Evolutionary conservation across 2,113 vertebrate genomes (phyloP).

Genomic region (Pelecanoides urinatrix): DNA sequence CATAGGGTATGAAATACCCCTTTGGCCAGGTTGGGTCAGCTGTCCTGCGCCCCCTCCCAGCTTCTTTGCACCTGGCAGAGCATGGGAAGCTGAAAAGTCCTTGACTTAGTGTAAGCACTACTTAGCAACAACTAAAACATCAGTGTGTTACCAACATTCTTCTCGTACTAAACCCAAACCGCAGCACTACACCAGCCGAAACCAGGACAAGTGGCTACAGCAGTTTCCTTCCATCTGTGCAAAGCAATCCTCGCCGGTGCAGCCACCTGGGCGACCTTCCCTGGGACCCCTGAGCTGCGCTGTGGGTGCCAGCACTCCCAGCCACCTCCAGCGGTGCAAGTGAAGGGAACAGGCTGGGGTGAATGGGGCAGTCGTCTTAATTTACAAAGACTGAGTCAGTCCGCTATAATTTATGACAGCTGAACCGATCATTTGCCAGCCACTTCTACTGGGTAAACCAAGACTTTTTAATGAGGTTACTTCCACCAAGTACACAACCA

Average conservation of each 20-base stretch:
- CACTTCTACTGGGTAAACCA: not conserved
- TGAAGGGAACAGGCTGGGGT: not conserved
- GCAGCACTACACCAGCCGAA: too few relatives aligned
- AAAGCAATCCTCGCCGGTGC: accelerated
- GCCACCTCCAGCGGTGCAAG: not conserved
- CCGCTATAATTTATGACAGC: accelerated
- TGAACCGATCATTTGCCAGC: not conserved
- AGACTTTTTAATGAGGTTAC: not conserved
- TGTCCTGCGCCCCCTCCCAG: too few relatives aligned
- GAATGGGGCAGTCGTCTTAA: not conserved
- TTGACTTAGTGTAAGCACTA: too few relatives aligned
- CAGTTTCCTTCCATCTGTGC: not conserved
- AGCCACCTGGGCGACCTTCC: not conserved
- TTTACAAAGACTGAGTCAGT: not conserved
- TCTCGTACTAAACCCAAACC: too few relatives aligned
- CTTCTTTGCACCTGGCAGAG: too few relatives aligned
- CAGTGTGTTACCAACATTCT: too few relatives aligned
- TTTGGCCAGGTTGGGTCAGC: too few relatives aligned
- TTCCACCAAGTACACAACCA: not conserved
- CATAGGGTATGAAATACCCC: too few relatives aligned
- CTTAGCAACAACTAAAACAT: too few relatives aligned
- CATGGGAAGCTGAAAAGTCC: too few relatives aligned
- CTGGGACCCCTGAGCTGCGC: not conserved
- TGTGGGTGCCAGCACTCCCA: not conserved
- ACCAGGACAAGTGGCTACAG: not conserved